Conservation (phyloP, 2,797 vertebrate genomes). For the Esox lucius region DNA sequence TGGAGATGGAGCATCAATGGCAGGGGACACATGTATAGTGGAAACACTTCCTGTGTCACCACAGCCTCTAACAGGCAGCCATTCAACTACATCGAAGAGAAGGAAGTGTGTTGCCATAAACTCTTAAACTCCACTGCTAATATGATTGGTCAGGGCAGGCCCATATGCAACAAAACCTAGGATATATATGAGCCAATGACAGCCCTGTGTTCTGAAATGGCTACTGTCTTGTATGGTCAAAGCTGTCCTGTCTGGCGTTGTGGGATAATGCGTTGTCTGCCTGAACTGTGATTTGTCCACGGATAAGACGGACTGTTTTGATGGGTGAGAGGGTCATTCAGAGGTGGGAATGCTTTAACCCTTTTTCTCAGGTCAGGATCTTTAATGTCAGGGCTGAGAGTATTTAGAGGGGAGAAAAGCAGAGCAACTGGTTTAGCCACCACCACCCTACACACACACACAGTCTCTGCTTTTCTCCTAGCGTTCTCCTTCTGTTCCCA, state of each 20-base stretch:
- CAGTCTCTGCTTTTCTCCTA: neutral
- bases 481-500: slow-evolving; percentile 22
- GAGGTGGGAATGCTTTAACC: neutral
- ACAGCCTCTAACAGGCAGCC: neutral
- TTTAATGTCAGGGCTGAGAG: neutral
- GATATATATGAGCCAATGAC: neutral
- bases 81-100: neutral
- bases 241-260: neutral
- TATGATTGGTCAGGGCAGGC: neutral
- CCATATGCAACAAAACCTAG: neutral
- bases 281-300: neutral
- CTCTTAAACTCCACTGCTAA: neutral
- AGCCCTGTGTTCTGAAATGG: neutral
- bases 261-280: neutral
- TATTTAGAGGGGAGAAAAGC: neutral
- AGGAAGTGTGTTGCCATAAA: neutral
- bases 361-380: neutral
- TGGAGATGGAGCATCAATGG: neutral
- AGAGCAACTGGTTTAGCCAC: neutral
- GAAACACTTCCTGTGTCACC: neutral
- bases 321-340: neutral
- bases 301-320: neutral
- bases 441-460: neutral
- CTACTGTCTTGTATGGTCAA: neutral
- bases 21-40: neutral